Percentiles rank a stretch among this genome's conserved stretches.
These are phyloP conservation scores for Ceyx margarethae DNA, from an alignment of 2,113 vertebrate species.

Conservation along the genomic window DNA sequence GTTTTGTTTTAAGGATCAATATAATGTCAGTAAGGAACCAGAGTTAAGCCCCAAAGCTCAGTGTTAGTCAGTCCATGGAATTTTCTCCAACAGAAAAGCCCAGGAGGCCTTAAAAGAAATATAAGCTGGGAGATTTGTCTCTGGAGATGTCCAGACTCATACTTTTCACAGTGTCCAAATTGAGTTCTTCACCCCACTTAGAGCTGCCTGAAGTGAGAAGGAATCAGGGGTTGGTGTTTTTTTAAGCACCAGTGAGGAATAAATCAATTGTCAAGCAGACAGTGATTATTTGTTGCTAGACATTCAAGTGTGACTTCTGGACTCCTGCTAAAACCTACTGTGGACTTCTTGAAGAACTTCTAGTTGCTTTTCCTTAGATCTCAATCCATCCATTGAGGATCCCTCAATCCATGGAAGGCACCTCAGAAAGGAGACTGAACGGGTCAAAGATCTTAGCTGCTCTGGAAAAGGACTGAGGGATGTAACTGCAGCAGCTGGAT, in stretches of 20 bases:
- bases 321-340: neutral
- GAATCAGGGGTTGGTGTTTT: neutral
- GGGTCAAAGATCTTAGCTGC: neutral
- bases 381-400: neutral
- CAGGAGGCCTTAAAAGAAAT: neutral
- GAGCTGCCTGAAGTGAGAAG: neutral
- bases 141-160: neutral
- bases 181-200: neutral
- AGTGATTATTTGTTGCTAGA: neutral
- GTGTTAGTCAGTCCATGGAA: neutral
- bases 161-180: neutral
- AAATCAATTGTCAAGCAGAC: neutral
- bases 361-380: neutral
- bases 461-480: neutral
- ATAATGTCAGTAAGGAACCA: neutral
- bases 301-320: neutral
- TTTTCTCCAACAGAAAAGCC: neutral
- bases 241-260: neutral
- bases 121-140: neutral
- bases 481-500: neutral
- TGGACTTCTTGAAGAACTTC: neutral
- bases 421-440: neutral
- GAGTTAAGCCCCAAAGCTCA: neutral
- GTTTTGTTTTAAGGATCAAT: neutral
- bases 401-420: neutral